Conservation (phyloP, 2,113 vertebrate genomes). For the Coreoperca whiteheadi region DNA sequence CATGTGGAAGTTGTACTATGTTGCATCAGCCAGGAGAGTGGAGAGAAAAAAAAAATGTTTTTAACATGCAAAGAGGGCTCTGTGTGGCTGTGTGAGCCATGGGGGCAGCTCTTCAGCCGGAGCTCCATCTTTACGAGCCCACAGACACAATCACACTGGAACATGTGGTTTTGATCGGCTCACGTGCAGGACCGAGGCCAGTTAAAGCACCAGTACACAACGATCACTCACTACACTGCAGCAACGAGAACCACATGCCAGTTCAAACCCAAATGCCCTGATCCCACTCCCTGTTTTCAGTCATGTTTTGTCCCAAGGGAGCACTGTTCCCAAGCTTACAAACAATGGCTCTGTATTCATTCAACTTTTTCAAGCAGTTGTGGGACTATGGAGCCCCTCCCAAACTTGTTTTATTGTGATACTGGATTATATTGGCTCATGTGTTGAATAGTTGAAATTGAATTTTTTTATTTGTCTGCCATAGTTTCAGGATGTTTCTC, state of each 20-base stretch:
- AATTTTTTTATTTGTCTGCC: background rate
- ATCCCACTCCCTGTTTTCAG: constrained; percentile 62
- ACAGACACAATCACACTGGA: constrained; percentile 72
- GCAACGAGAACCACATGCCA: constrained; percentile 76
- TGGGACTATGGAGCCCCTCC: constrained; percentile 11
- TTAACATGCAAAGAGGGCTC: constrained; percentile 64
- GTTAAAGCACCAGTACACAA: constrained; percentile 70
- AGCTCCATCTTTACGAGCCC: constrained; percentile 62
- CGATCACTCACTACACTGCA: constrained; percentile 64
- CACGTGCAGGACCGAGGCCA: constrained; percentile 69
- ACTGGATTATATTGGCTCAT: constrained; percentile 9
- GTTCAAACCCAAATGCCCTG: constrained; percentile 56
- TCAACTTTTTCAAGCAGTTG: constrained; percentile 48
- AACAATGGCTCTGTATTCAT: constrained; percentile 72
- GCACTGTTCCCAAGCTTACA: constrained; percentile 56
- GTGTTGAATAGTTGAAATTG: background rate
- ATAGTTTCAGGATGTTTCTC: constrained; percentile 21
- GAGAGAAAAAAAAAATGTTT: constrained; percentile 50
- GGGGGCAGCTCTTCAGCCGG: constrained; percentile 60
- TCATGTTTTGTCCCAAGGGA: constrained; percentile 60
- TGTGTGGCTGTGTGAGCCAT: constrained; percentile 62
- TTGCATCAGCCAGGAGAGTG: constrained; percentile 71
- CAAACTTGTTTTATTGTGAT: constrained; percentile 21
- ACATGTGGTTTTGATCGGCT: constrained; percentile 82
- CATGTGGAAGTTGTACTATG: constrained; percentile 65